Evolutionary conservation across 2,113 vertebrate species (phyloP).

Genomic region (Hyaena hyaena): DNA sequence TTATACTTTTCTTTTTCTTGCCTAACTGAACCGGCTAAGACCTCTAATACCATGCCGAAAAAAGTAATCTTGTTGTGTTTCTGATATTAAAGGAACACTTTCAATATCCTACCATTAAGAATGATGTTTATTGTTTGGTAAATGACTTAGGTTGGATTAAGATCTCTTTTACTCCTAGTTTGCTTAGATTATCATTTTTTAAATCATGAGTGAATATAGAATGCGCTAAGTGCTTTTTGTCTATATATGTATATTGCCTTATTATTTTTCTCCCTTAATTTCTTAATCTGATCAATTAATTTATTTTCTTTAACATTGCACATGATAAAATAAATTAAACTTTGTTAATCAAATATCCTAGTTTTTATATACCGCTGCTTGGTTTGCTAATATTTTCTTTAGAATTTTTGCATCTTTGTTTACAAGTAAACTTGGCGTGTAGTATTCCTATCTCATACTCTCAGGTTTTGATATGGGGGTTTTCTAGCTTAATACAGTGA

Average conservation of each 20-base stretch:
- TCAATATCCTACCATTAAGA: neutral
- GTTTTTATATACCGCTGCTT: neutral
- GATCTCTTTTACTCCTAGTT: neutral
- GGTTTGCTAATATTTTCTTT: neutral
- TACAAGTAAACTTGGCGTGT: neutral
- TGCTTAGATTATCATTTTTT: slow-evolving; percentile 15
- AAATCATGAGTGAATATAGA: slow-evolving; percentile 22
- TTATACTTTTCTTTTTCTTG: neutral
- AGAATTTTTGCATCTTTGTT: slow-evolving; percentile 10
- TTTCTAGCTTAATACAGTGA: neutral
- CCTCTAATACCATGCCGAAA: neutral
- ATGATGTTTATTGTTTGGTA: neutral
- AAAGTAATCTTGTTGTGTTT: neutral
- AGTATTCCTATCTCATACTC: neutral
- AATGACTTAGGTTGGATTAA: neutral
- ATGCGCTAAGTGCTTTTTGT: neutral
- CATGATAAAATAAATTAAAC: slow-evolving; percentile 15
- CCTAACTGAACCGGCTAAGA: neutral
- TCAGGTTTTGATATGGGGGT: neutral
- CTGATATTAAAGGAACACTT: neutral
- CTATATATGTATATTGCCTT: neutral
- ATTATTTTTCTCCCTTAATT: neutral
- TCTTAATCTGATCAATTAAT: slow-evolving; percentile 33
- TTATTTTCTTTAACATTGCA: neutral
- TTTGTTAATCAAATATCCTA: neutral